Base-by-base conservation (phyloP, 2,113 vertebrate species). In the Lophius piscatorius region DNA sequence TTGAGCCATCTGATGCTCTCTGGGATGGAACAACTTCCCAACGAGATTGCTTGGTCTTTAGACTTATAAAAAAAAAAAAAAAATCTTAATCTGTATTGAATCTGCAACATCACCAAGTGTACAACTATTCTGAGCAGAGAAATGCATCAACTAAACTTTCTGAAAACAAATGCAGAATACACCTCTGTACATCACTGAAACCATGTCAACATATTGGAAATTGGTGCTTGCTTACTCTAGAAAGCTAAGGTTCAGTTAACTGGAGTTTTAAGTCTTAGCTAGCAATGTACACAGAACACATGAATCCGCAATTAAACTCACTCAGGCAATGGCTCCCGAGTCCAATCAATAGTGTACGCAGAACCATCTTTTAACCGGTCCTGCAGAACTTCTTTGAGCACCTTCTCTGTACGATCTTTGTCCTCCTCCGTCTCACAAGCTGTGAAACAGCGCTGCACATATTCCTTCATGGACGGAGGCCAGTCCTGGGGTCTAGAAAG, bases 401-500 rank as follows among this genome's bases (percentile, higher is more conserved):
- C 88, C 48, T 95, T 95, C 78, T 97, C 95, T 0, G 95, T 97
- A 3, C 93, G 89, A 76, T 97, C 95, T 64, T 97, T 97, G 83
- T 96, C 95, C 48, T 95, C 93, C 57, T 97, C 95, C 0, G 93
- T 92, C 76, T 96, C 95, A 4, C 95, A 97, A 26, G 95, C 94
- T 0, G 95, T 94, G 67, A 97, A 97, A 81, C 95, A 97, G 17
- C 95, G 93, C 66, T 97, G 94, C 26, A 97, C 95, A 0, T 96
- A 97, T 49, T 96, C 95, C 73, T 97, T 97, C 95, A 97, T 97
- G 13, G 94, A 92, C 77, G 93, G 94, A 0, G 95, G 95, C 95
- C 95, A 97, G 46, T 96, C 94, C 10, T 95, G 94, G 0, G 94
- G 94, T 70, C 94, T 96, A 69, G 4, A 74, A 1, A 38, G 5